A percentile compares a stretch with the other conserved stretches of the same genome.
These are phyloP conservation scores for Gonioctena quinquepunctata DNA, from an alignment of 1,140 invertebrate species.

Conservation along the genomic window DNA sequence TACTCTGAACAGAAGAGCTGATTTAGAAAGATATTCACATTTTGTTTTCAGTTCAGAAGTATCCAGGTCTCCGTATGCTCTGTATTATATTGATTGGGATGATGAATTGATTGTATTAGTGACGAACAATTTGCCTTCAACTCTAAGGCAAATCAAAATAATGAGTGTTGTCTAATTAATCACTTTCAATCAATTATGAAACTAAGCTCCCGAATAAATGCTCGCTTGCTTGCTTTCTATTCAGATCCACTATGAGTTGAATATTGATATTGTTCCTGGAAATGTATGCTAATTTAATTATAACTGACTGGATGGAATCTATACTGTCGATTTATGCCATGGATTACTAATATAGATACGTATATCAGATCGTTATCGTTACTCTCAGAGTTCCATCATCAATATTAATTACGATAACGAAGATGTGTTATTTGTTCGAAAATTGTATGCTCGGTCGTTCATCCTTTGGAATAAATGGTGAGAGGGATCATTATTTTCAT, in stretches of 20 bases:
- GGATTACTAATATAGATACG: background rate
- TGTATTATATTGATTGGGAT: too few relatives aligned
- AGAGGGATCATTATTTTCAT: too few relatives aligned
- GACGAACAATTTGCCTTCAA: too few relatives aligned
- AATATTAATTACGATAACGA: too few relatives aligned
- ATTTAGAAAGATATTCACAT: too few relatives aligned
- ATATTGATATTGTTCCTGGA: background rate
- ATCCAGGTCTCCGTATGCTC: too few relatives aligned
- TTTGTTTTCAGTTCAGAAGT: too few relatives aligned
- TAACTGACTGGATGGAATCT: background rate
- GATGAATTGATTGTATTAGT: too few relatives aligned
- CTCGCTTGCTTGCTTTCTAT: background rate
- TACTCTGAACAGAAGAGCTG: too few relatives aligned
- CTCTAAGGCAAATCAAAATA: background rate
- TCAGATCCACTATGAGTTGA: background rate
- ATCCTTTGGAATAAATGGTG: too few relatives aligned
- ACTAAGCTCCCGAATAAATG: background rate
- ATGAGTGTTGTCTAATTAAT: background rate
- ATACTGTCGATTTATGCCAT: background rate
- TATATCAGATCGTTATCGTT: background rate
- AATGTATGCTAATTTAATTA: background rate
- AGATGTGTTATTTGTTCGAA: too few relatives aligned
- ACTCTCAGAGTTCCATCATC: background rate
- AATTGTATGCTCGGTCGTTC: too few relatives aligned
- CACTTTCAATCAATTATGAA: background rate